Conservation (phyloP, 1,140 invertebrate species). For the honey bee (Apis mellifera) region DNA sequence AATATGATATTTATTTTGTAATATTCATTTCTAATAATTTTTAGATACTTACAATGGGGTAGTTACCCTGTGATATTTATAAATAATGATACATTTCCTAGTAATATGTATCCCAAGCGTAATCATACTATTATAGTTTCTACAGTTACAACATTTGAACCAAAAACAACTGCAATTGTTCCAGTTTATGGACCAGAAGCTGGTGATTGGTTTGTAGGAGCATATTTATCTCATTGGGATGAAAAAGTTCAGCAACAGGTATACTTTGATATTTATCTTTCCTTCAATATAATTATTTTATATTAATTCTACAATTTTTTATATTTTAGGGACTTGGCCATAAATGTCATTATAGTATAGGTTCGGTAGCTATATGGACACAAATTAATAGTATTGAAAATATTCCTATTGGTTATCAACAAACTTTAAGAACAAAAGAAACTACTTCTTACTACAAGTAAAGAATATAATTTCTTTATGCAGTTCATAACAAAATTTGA, state of each 20-base stretch:
- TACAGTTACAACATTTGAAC: slow-evolving; percentile 77
- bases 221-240: slow-evolving; percentile 82
- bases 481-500: neutral
- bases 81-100: slow-evolving; percentile 80
- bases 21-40: slow-evolving; percentile 28
- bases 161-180: slow-evolving; percentile 78
- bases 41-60: slow-evolving; percentile 83
- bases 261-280: slow-evolving; percentile 8
- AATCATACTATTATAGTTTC: slow-evolving; percentile 75
- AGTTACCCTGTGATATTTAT: slow-evolving; percentile 83
- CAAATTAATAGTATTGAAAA: slow-evolving; percentile 76
- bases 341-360: slow-evolving; percentile 83
- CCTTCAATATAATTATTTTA: neutral
- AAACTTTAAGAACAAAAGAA: slow-evolving; percentile 73
- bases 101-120: slow-evolving; percentile 72
- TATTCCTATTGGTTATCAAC: slow-evolving; percentile 75
- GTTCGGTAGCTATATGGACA: slow-evolving; percentile 82
- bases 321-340: slow-evolving; percentile 74
- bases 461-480: slow-evolving; percentile 18
- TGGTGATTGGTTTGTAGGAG: slow-evolving; percentile 84
- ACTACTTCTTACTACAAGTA: slow-evolving; percentile 81
- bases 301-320: neutral
- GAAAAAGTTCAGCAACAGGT: slow-evolving; percentile 83
- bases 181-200: slow-evolving; percentile 81
- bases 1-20: slow-evolving; percentile 16